Percentiles rank a stretch among this genome's conserved stretches.
These are phyloP conservation scores for Molanna angustata DNA, from an alignment of 2,888 invertebrate species.

Conservation along the genomic window DNA sequence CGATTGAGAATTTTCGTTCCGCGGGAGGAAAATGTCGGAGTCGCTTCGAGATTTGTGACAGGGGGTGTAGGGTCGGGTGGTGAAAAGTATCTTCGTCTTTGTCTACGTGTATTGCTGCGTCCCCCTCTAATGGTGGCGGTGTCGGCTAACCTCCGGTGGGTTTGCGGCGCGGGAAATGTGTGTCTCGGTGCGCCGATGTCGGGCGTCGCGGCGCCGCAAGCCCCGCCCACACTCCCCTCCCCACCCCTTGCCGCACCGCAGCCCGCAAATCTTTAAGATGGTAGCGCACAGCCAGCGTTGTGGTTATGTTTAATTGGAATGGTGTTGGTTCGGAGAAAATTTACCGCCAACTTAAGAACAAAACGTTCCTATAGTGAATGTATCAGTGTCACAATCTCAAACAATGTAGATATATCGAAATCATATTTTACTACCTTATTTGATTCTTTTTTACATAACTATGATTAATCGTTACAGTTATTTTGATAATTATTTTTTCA, in stretches of 20 bases:
- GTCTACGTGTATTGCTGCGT: constrained; percentile 42
- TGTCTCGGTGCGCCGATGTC: constrained; percentile 57
- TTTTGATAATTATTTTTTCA: too few species aligned
- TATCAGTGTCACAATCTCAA: too few species aligned
- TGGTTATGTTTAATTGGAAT: constrained; percentile 20
- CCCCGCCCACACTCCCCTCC: constrained; percentile 34
- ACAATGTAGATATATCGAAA: too few species aligned
- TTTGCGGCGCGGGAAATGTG: constrained; percentile 60
- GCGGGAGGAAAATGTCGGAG: background rate
- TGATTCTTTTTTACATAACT: too few species aligned
- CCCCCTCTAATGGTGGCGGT: constrained; percentile 44
- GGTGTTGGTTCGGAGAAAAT: constrained; percentile 4
- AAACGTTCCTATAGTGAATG: too few species aligned
- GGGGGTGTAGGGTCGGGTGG: constrained; percentile 21
- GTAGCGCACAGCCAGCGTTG: constrained; percentile 17
- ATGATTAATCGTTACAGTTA: too few species aligned
- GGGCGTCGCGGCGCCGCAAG: constrained; percentile 39
- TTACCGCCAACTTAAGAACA: constrained; percentile 6
- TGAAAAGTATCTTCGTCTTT: constrained; percentile 35
- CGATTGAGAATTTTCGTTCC: too few species aligned
- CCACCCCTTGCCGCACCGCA: constrained; percentile 10
- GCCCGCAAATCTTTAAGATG: constrained; percentile 14
- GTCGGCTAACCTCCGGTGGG: constrained; percentile 58
- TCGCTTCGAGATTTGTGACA: constrained; percentile 17
- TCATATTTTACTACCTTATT: too few species aligned